phyloP scores from a whole-genome alignment of 2,888 invertebrate genomes.

The Eudasyphora cyanicolor region DNA sequence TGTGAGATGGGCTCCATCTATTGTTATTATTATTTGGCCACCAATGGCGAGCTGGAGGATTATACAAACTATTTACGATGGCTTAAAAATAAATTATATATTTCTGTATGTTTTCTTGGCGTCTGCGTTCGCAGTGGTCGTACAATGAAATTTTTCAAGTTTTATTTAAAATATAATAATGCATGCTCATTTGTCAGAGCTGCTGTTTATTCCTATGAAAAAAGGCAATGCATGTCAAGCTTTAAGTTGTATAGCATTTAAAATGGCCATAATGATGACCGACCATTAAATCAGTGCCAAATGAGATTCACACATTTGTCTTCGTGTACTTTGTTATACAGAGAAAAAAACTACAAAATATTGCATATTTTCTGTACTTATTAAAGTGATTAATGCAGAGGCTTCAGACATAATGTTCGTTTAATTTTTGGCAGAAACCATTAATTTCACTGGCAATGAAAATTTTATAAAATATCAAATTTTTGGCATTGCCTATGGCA shows the following conservation, averaged over 20 bases:
- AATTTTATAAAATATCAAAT: no score
- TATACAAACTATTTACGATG: not conserved
- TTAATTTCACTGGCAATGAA: no score
- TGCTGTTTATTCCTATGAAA: not conserved
- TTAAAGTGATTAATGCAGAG: no score
- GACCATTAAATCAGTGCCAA: not conserved
- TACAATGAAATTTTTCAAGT: not conserved
- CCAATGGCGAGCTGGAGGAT: not conserved
- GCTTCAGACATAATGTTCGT: no score
- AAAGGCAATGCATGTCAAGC: not conserved
- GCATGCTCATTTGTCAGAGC: not conserved
- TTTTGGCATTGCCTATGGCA: no score
- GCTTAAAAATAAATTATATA: not conserved
- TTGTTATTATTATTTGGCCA: not conserved
- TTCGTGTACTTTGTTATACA: not conserved
- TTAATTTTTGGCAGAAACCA: no score
- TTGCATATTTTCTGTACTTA: no score
- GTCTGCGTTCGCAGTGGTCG: not conserved
- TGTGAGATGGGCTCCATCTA: not conserved
- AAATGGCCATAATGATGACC: not conserved
- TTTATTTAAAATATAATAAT: no score
- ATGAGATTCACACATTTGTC: constrained; percentile 8
- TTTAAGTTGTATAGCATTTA: not conserved
- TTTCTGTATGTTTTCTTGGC: not conserved
- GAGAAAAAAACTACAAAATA: not conserved